Percentiles rank a stretch among this genome's conserved stretches.
phyloP scores from a whole-genome alignment of 1,140 invertebrate genomes.

The Drosophila seguyi region DNA sequence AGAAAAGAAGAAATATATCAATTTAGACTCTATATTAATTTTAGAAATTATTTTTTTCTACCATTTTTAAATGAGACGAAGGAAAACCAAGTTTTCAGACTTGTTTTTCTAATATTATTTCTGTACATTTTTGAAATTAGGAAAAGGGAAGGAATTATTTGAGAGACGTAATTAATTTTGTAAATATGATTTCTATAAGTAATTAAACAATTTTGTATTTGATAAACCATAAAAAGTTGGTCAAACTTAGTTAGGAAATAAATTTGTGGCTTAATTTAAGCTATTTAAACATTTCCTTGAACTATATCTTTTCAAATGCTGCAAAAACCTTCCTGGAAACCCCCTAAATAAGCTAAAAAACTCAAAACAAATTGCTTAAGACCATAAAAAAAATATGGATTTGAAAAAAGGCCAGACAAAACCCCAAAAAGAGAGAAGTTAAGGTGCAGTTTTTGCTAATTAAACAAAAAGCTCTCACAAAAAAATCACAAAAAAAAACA shows the following conservation, averaged over 20 bases:
- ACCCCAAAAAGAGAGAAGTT: background rate
- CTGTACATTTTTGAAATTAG: too few relatives aligned
- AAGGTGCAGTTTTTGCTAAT: slow-evolving; percentile 62
- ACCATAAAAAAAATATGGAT: slow-evolving; percentile 6
- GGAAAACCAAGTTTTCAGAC: too few relatives aligned
- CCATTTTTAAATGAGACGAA: too few relatives aligned
- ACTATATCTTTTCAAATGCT: background rate
- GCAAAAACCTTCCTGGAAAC: slow-evolving; percentile 23
- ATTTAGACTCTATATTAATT: too few relatives aligned
- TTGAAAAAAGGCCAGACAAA: slow-evolving; percentile 5
- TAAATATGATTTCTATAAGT: too few relatives aligned
- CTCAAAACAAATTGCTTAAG: slow-evolving; percentile 3
- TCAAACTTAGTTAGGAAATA: background rate
- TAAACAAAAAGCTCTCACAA: slow-evolving; percentile 28
- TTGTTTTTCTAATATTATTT: too few relatives aligned
- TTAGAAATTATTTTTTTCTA: too few relatives aligned
- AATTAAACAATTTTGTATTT: background rate
- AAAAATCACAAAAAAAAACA: slow-evolving; percentile 1
- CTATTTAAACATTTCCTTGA: background rate
- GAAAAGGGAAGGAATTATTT: too few relatives aligned
- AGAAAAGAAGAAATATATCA: too few relatives aligned
- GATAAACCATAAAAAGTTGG: background rate
- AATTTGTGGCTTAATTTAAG: background rate
- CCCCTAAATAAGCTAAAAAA: slow-evolving; percentile 23
- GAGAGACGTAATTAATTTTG: too few relatives aligned